These are phyloP conservation scores for Fistularia tabacaria DNA, from an alignment of 2,797 vertebrate species.

Conservation along the genomic window DNA sequence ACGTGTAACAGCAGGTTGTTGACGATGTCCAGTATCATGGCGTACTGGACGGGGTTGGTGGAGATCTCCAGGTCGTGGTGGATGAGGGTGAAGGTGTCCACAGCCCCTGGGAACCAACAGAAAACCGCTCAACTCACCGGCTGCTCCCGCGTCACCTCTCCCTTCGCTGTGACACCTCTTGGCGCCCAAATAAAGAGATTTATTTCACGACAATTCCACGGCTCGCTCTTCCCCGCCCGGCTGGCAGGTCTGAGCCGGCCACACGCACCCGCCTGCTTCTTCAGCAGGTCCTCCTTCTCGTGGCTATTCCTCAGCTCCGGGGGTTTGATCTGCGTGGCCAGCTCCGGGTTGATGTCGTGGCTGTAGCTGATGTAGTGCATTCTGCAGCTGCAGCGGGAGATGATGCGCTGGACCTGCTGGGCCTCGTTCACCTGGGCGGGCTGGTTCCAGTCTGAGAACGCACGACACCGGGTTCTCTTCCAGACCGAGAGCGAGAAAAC, in stretches of 20 bases:
- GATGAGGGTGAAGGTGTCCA: slow-evolving; percentile 97
- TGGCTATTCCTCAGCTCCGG: slow-evolving; percentile 84
- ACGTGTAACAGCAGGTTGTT: slow-evolving; percentile 96
- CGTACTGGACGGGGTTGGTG: slow-evolving; percentile 97
- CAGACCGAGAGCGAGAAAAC: no score
- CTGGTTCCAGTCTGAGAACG: slow-evolving; percentile 88
- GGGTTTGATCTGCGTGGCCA: slow-evolving; percentile 95
- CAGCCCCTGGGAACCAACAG: slow-evolving; percentile 78
- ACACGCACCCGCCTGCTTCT: slow-evolving; percentile 90
- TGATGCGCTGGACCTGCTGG: slow-evolving; percentile 96
- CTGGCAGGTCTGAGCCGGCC: no score
- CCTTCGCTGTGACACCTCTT: no score
- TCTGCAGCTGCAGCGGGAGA: slow-evolving; percentile 95
- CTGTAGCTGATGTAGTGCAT: slow-evolving; percentile 99
- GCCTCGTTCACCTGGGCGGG: slow-evolving; percentile 90
- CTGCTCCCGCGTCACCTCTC: no score
- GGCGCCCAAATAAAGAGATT: no score
- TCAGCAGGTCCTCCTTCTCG: slow-evolving; percentile 94
- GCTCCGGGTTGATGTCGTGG: slow-evolving; percentile 93
- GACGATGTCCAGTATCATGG: slow-evolving; percentile 98
- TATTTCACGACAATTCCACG: no score
- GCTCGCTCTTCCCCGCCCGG: no score
- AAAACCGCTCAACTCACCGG: no score
- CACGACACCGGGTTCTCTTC: not conserved
- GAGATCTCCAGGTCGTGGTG: slow-evolving; percentile 98